Percentiles rank a stretch among this genome's conserved stretches.
Conservation (phyloP, 2,797 vertebrate species). For the Ctenochaetus hawaiiensis region DNA sequence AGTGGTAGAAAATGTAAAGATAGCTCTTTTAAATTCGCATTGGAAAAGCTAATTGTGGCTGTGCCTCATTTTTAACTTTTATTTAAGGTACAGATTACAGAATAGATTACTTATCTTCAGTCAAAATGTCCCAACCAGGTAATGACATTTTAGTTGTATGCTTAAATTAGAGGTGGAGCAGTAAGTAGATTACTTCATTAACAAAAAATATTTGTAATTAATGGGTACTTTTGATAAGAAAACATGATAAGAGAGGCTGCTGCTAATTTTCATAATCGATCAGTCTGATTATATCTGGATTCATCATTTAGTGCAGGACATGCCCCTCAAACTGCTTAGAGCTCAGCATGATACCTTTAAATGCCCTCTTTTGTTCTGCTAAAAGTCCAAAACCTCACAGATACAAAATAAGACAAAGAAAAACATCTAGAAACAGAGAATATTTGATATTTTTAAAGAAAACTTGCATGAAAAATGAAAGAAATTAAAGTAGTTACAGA, state of each 20-base stretch:
- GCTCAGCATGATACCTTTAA: not conserved
- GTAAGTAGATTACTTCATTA: not conserved
- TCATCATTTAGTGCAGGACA: not conserved
- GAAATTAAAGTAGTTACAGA: not conserved
- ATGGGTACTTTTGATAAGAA: not conserved
- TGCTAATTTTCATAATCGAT: not conserved
- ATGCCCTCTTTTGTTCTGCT: slow-evolving; percentile 14
- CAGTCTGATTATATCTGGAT: no score
- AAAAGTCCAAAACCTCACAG: slow-evolving; percentile 9
- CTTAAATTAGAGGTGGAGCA: slow-evolving; percentile 1
- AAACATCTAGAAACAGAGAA: not conserved
- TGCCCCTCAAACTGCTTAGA: not conserved
- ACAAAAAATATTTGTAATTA: no score
- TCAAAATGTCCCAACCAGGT: not conserved
- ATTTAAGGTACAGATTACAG: not conserved
- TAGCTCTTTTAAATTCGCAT: not conserved
- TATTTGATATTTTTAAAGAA: not conserved
- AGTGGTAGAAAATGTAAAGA: not conserved
- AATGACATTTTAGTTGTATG: not conserved
- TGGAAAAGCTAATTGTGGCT: not conserved
- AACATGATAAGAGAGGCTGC: not conserved
- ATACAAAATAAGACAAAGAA: not conserved
- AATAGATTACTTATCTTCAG: not conserved
- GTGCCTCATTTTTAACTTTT: not conserved
- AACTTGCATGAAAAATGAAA: not conserved